Conservation (phyloP, 2,888 invertebrate species). For the Meteorus colon region DNA sequence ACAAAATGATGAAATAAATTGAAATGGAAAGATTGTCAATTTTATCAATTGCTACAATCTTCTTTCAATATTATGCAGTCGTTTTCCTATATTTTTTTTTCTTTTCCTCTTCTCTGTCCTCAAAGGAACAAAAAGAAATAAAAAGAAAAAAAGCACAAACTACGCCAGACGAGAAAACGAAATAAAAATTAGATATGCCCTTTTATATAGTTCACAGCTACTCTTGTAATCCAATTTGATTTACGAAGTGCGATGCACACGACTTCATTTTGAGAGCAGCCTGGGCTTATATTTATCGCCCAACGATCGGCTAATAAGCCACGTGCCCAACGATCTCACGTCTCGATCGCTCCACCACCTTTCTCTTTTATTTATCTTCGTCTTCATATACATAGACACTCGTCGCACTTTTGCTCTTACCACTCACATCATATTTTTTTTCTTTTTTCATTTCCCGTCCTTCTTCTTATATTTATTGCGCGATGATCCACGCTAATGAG, state of each 20-base stretch:
- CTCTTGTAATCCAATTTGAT: conserved; percentile 39
- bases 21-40: not conserved
- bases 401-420: conserved; percentile 30
- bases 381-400: conserved; percentile 25
- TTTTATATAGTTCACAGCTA: conserved; percentile 34
- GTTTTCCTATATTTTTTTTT: not conserved
- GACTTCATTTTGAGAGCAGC: conserved; percentile 38
- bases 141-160: not conserved
- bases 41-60: not conserved
- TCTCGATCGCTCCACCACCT: conserved; percentile 45
- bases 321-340: conserved; percentile 51
- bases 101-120: not conserved
- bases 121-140: not conserved
- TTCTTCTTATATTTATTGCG: conserved; percentile 36
- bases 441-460: not conserved
- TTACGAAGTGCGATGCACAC: conserved; percentile 42
- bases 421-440: conserved; percentile 2
- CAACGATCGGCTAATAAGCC: conserved; percentile 51
- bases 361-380: conserved; percentile 32
- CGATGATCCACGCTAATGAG: conserved; percentile 47
- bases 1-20: not conserved
- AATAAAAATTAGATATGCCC: conserved; percentile 21
- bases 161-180: not conserved
- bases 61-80: too few relatives aligned
- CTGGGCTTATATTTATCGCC: conserved; percentile 42